Conservation (phyloP, 1,140 invertebrate genomes). For the Drosophila grimshawi region DNA sequence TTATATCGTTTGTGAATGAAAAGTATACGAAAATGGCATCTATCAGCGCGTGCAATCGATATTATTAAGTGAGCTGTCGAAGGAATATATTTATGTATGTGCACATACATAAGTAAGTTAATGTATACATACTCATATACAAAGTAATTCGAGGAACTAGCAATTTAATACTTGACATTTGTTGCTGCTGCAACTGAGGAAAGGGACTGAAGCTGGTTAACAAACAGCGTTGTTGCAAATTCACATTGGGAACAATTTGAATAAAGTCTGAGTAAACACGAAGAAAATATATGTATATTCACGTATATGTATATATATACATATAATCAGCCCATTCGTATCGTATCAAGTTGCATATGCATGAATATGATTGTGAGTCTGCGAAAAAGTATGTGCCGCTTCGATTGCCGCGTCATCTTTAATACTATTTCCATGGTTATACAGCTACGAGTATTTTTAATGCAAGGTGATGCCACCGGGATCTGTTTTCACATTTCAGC, state of each 20-base stretch:
- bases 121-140: conserved; percentile 6
- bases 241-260: no score
- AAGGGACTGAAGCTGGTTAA: background rate
- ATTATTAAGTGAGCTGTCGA: background rate
- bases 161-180: conserved; percentile 37
- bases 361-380: conserved; percentile 28
- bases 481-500: conserved; percentile 24
- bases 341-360: conserved; percentile 46
- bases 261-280: no score
- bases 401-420: conserved; percentile 8
- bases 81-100: background rate
- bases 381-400: conserved; percentile 35
- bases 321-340: conserved; percentile 33
- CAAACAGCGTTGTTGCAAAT: no score
- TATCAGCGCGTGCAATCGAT: background rate
- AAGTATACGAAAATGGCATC: no score
- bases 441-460: background rate
- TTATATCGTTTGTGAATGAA: no score
- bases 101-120: conserved; percentile 1
- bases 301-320: background rate
- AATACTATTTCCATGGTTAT: conserved; percentile 12
- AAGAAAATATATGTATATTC: background rate
- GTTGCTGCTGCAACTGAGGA: conserved; percentile 13
- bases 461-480: background rate
- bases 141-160: conserved; percentile 4